Percentiles rank a stretch among this genome's conserved stretches.
Evolutionary conservation across 2,113 vertebrate species (phyloP).

Genomic region (Polypterus senegalus): DNA sequence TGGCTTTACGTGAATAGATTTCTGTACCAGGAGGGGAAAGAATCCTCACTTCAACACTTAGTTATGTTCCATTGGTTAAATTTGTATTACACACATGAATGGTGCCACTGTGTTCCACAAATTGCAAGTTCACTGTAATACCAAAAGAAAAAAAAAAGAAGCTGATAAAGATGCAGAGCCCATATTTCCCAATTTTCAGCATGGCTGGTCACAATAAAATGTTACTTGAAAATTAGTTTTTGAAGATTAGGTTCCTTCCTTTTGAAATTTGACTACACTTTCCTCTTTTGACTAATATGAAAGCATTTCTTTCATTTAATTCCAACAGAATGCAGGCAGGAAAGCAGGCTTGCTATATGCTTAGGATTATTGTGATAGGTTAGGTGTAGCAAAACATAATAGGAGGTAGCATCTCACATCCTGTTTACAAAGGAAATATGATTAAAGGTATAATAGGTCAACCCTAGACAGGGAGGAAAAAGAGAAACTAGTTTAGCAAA

Average conservation of each 20-base stretch:
- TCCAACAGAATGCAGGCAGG: no score
- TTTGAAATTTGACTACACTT: neutral
- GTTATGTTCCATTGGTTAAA: neutral
- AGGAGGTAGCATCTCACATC: no score
- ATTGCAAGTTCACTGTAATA: conserved; percentile 1
- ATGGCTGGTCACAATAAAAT: neutral
- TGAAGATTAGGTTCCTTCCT: neutral
- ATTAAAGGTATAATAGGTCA: no score
- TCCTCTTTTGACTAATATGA: no score
- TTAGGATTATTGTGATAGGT: no score
- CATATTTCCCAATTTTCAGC: neutral
- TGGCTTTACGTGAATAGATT: neutral
- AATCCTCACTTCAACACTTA: neutral
- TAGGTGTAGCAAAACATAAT: no score
- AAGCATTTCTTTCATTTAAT: no score
- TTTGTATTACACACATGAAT: conserved; percentile 4
- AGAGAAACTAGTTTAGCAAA: no score
- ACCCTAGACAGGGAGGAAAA: no score
- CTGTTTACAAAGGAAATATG: no score
- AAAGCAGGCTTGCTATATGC: no score
- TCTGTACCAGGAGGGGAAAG: neutral
- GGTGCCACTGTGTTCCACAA: neutral
- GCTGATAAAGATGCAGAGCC: neutral
- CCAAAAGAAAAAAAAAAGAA: no score
- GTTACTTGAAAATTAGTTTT: neutral